Conservation (phyloP, 2,888 invertebrate genomes). For the Leptinotarsa tumamoca region DNA sequence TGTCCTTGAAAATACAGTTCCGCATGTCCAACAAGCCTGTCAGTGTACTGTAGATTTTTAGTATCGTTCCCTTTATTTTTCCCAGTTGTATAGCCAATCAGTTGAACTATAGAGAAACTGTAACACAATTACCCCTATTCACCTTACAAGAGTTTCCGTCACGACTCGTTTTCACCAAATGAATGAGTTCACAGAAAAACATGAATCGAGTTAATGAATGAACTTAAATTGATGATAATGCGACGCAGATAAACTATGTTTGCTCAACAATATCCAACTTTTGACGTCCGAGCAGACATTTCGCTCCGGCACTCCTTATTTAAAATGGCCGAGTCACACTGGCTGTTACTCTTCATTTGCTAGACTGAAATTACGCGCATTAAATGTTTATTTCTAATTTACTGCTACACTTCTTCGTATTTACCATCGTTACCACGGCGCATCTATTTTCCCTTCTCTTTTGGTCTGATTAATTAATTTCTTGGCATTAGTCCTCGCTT, state of each 20-base stretch:
- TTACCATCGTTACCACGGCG: slow-evolving; percentile 50
- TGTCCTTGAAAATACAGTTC: too few species aligned
- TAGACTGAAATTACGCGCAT: slow-evolving; percentile 56
- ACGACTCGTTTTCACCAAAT: too few species aligned
- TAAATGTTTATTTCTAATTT: slow-evolving; percentile 61
- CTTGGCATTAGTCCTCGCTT: slow-evolving; percentile 55
- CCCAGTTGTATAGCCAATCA: too few species aligned
- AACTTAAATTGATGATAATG: neutral
- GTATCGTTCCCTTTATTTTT: too few species aligned
- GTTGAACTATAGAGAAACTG: too few species aligned
- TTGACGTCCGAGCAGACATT: slow-evolving; percentile 15
- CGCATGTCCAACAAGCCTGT: too few species aligned
- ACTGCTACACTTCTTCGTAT: slow-evolving; percentile 56
- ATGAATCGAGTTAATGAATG: neutral
- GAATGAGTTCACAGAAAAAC: too few species aligned
- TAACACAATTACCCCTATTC: too few species aligned
- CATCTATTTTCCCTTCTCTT: slow-evolving; percentile 54
- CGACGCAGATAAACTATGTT: slow-evolving; percentile 5
- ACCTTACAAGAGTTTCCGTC: too few species aligned
- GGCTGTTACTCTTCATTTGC: slow-evolving; percentile 59
- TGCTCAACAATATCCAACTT: neutral
- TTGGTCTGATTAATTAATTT: slow-evolving; percentile 59
- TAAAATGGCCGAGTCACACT: slow-evolving; percentile 37
- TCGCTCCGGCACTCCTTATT: slow-evolving; percentile 21
- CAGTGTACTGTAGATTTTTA: too few species aligned